A percentile compares a stretch with the other conserved stretches of the same genome.
These are phyloP conservation scores for Periparus ater DNA, from an alignment of 2,797 vertebrate genomes.

Conservation along the genomic window DNA sequence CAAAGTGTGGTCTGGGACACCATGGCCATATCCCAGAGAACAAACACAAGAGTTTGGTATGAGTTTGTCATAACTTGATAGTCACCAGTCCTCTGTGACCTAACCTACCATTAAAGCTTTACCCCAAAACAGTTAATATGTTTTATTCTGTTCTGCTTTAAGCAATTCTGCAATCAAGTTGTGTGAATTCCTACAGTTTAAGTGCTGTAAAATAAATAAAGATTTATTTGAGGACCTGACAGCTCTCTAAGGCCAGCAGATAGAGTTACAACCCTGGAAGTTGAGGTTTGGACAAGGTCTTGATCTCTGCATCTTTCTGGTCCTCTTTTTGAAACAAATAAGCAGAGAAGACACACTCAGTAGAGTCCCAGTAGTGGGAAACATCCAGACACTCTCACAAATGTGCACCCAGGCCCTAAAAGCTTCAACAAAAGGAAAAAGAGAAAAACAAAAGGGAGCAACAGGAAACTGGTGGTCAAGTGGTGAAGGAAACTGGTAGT, in stretches of 20 bases:
- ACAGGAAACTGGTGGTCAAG: neutral
- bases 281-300: neutral
- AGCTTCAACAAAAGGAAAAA: neutral
- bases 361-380: neutral
- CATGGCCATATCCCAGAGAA: neutral
- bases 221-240: neutral
- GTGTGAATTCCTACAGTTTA: neutral
- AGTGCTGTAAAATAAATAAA: neutral
- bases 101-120: neutral
- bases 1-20: neutral
- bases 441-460: neutral
- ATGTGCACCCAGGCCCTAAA: neutral
- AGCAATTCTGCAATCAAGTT: neutral
- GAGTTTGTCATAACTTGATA: neutral
- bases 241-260: neutral
- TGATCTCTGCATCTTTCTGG: neutral
- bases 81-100: neutral
- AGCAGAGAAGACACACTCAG: neutral
- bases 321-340: neutral
- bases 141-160: neutral
- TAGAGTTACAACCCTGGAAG: neutral
- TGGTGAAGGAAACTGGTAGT: fast-evolving
- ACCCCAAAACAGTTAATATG: neutral
- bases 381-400: neutral
- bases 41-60: neutral